These are phyloP conservation scores for Meloe dianella DNA, from an alignment of 2,888 invertebrate species.

Conservation along the genomic window DNA sequence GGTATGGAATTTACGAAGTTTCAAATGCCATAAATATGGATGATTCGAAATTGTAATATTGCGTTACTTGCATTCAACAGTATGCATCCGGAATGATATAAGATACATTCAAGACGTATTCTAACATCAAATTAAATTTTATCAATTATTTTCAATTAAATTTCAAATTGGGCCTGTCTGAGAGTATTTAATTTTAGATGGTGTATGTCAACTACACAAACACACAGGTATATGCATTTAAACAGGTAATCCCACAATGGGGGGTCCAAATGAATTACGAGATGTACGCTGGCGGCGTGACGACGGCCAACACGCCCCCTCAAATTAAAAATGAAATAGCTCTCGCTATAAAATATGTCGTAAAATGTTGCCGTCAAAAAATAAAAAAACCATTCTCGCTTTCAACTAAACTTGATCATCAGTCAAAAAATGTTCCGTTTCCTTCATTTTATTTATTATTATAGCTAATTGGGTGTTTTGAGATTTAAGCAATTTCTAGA, in stretches of 20 bases:
- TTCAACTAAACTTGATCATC: background rate
- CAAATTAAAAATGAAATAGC: constrained; percentile 36
- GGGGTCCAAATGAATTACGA: constrained; percentile 32
- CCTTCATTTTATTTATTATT: background rate
- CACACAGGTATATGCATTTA: background rate
- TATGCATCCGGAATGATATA: background rate
- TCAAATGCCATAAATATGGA: constrained; percentile 9
- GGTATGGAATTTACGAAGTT: constrained; percentile 2
- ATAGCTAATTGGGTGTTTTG: background rate
- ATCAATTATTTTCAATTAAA: constrained; percentile 21
- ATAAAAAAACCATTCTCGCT: background rate
- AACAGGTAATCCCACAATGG: constrained; percentile 20
- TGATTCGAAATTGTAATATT: constrained; percentile 8
- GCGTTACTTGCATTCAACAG: constrained; percentile 1
- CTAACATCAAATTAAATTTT: constrained; percentile 4
- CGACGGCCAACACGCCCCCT: constrained; percentile 34
- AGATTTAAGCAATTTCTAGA: constrained; percentile 6
- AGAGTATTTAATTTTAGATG: background rate
- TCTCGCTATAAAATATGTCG: constrained; percentile 33
- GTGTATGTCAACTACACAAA: background rate
- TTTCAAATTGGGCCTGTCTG: background rate
- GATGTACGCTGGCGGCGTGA: constrained; percentile 32
- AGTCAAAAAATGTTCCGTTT: background rate
- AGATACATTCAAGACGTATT: background rate
- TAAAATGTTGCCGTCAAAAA: constrained; percentile 25